These are phyloP conservation scores for Kobus ellipsiprymnus DNA, from an alignment of 2,113 vertebrate species.

Conservation along the genomic window DNA sequence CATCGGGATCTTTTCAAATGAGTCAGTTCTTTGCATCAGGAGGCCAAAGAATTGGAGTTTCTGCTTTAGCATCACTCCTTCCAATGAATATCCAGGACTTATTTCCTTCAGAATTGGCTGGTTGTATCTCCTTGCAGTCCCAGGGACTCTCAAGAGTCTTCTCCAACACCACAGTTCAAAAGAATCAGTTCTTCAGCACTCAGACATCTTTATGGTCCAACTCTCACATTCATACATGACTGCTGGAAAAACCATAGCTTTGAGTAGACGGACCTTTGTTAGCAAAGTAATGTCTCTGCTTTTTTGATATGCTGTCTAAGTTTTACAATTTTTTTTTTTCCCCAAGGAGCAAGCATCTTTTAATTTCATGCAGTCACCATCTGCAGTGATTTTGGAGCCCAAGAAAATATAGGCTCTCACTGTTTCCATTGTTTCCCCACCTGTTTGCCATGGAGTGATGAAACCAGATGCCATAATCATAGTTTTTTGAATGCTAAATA, in stretches of 20 bases:
- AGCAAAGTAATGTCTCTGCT: background rate
- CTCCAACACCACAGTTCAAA: background rate
- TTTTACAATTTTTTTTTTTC: background rate
- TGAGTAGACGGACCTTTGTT: background rate
- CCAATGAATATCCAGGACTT: background rate
- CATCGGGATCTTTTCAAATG: background rate
- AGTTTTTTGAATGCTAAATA: no score
- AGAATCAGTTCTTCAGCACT: background rate
- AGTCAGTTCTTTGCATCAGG: background rate
- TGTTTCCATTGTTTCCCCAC: background rate
- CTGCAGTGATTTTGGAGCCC: background rate
- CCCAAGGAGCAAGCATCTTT: background rate
- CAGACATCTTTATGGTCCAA: background rate
- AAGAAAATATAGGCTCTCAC: background rate
- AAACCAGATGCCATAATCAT: no score
- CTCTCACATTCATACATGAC: background rate
- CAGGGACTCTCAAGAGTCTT: background rate
- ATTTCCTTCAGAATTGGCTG: background rate
- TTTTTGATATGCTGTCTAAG: background rate
- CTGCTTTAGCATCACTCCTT: background rate
- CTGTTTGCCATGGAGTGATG: background rate
- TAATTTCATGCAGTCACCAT: no score
- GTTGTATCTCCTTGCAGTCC: background rate
- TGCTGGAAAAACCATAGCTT: background rate
- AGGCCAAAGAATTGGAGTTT: background rate